Conservation (phyloP, 2,888 invertebrate genomes). For the Pristionchus entomophagus region DNA sequence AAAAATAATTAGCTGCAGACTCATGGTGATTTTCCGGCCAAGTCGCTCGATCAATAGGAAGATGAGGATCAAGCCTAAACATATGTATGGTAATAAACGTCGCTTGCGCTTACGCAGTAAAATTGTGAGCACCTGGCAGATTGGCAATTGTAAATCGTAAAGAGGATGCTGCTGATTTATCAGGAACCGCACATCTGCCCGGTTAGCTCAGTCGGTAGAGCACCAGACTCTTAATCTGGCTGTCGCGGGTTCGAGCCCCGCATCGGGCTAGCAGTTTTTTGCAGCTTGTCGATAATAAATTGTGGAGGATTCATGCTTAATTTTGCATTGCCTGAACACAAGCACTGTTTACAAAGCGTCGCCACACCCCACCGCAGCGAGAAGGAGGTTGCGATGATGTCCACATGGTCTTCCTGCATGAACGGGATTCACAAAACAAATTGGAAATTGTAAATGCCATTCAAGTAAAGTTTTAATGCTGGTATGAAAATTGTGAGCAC, state of each 20-base stretch:
- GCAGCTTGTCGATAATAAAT: no score
- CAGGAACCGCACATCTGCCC: no score
- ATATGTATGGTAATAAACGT: not conserved
- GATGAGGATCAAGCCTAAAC: conserved; percentile 87
- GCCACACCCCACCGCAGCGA: no score
- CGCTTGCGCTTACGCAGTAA: not conserved
- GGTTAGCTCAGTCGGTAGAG: conserved; percentile 66
- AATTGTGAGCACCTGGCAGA: not conserved
- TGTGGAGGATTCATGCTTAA: no score
- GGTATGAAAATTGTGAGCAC: no score
- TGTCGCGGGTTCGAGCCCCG: conserved; percentile 65
- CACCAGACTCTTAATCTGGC: conserved; percentile 65
- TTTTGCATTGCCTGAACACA: no score
- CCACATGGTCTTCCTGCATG: conserved; percentile 85
- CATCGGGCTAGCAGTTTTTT: conserved; percentile 62
- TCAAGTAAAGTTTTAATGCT: no score
- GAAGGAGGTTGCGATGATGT: conserved; percentile 91
- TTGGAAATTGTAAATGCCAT: no score
- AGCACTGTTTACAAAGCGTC: no score
- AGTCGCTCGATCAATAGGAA: conserved; percentile 89
- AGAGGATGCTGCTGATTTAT: not conserved
- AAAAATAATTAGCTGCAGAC: conserved; percentile 77
- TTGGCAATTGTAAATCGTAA: no score
- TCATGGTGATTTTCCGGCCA: conserved; percentile 91
- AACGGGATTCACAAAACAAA: conserved; percentile 29